Conservation (phyloP, 1,140 invertebrate species). For the Leucophenga varia region DNA sequence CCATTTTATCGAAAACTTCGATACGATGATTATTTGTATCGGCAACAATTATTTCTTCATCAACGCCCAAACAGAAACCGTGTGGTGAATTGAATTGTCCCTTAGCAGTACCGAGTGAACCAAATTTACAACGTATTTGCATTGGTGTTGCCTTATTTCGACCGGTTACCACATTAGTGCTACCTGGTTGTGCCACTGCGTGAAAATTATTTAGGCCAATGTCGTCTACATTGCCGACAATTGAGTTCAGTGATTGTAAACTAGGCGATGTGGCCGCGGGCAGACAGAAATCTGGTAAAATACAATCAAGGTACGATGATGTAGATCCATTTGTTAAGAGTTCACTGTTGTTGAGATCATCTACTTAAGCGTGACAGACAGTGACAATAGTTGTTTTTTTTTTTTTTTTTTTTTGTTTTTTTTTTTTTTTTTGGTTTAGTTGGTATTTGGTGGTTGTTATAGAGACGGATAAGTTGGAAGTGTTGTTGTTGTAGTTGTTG, state of each 20-base stretch:
- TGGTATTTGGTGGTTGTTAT: too few species aligned
- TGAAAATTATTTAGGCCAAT: constrained; percentile 43
- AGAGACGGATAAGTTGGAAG: too few species aligned
- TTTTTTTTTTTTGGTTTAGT: too few species aligned
- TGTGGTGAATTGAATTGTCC: constrained; percentile 96
- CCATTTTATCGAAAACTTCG: constrained; percentile 89
- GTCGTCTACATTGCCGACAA: constrained; percentile 44
- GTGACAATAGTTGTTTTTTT: too few species aligned
- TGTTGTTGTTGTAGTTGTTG: too few species aligned
- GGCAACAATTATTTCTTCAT: constrained; percentile 93
- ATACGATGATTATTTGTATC: constrained; percentile 97
- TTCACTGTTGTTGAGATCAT: constrained; percentile 41
- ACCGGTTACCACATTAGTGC: constrained; percentile 58
- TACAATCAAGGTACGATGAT: constrained; percentile 59
- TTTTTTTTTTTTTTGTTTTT: too few species aligned
- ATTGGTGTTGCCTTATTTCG: constrained; percentile 75
- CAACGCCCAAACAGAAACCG: constrained; percentile 91
- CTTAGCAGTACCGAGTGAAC: constrained; percentile 85
- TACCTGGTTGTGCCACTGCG: constrained; percentile 39
- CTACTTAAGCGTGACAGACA: too few species aligned
- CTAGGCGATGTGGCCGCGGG: constrained; percentile 66
- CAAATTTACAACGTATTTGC: constrained; percentile 91
- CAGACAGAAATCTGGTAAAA: constrained; percentile 57
- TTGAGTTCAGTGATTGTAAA: constrained; percentile 57
- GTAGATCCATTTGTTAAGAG: constrained; percentile 58